These are phyloP conservation scores for Cyclopterus lumpus DNA, from an alignment of 2,797 vertebrate species.

Conservation along the genomic window DNA sequence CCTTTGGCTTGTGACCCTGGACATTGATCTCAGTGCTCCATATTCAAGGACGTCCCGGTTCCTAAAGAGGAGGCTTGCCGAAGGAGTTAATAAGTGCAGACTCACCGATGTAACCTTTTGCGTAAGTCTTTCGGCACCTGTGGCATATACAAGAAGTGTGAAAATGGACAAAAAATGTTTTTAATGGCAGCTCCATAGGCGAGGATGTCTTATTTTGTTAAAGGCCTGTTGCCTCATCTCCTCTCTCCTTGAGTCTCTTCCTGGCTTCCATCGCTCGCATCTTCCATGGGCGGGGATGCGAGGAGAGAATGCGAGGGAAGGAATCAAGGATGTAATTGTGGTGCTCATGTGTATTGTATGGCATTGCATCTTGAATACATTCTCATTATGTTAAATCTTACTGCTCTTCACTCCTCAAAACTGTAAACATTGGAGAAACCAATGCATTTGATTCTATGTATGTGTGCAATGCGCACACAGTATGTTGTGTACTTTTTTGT, in stretches of 20 bases:
- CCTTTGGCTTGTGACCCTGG: not conserved
- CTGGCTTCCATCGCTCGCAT: not conserved
- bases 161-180: not conserved
- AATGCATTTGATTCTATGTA: not conserved
- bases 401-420: not conserved
- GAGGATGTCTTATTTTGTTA: not conserved
- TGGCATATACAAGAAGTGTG: not conserved
- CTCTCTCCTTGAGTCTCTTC: too few species aligned
- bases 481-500: conserved; percentile 4
- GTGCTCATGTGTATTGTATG: too few species aligned
- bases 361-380: not conserved
- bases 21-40: not conserved
- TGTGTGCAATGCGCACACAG: not conserved
- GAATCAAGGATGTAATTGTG: not conserved
- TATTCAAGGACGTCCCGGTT: not conserved
- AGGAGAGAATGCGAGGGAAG: not conserved
- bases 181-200: not conserved
- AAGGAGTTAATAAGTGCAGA: not conserved
- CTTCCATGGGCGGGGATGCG: too few species aligned
- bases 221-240: too few species aligned
- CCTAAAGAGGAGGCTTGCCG: not conserved
- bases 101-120: not conserved
- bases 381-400: not conserved
- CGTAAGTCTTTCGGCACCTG: not conserved
- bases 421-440: not conserved